phyloP scores from a whole-genome alignment of 1,140 invertebrate species.

The Coelopa frigida region DNA sequence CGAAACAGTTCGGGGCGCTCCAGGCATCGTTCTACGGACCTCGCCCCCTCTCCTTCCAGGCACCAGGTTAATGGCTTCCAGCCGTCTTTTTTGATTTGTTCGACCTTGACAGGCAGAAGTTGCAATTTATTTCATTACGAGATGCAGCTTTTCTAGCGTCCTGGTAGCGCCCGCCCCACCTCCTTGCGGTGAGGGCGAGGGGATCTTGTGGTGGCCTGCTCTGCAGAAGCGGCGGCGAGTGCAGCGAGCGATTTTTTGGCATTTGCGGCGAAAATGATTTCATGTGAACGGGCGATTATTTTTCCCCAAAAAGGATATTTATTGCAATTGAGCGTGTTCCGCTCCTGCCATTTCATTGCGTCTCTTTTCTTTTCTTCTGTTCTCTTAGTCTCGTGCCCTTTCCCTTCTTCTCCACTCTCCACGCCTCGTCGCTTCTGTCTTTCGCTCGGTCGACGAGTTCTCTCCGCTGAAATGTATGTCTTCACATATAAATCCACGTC shows the following conservation, averaged over 20 bases:
- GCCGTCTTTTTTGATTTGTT: too few species aligned
- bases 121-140: too few species aligned
- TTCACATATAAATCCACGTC: conserved; percentile 42
- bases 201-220: too few species aligned
- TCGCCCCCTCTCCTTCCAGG: too few species aligned
- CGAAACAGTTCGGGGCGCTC: too few species aligned
- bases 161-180: too few species aligned
- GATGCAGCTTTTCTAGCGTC: too few species aligned
- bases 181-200: too few species aligned
- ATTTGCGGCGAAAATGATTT: conserved; percentile 39
- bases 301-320: conserved; percentile 35
- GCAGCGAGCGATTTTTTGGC: conserved; percentile 21
- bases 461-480: conserved; percentile 17
- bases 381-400: not conserved
- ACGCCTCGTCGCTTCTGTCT: conserved; percentile 15
- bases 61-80: too few species aligned
- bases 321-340: conserved; percentile 40
- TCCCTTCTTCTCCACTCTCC: conserved; percentile 26
- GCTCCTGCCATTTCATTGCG: conserved; percentile 11
- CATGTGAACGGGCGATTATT: conserved; percentile 44
- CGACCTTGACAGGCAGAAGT: too few species aligned
- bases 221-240: conserved; percentile 20
- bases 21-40: too few species aligned
- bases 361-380: not conserved
- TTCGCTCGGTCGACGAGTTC: conserved; percentile 1